phyloP scores from a whole-genome alignment of 2,113 vertebrate species.

The Aphyosemion australe region DNA sequence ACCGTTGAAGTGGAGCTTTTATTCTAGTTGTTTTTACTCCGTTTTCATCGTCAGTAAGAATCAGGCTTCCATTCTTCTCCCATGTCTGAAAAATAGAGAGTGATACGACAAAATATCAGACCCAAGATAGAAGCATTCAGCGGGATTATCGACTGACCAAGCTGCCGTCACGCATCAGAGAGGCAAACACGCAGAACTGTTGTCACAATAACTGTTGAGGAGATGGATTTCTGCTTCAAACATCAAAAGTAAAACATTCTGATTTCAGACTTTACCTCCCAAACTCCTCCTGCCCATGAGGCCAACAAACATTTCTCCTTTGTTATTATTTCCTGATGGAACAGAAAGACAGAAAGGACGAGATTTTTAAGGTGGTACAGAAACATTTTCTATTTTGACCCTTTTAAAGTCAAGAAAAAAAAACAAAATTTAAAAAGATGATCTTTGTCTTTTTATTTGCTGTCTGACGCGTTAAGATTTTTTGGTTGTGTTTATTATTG shows the following conservation, averaged over 20 bases:
- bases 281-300: constrained; percentile 74
- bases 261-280: constrained; percentile 59
- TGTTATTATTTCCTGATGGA: constrained; percentile 63
- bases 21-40: neutral
- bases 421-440: too few species aligned
- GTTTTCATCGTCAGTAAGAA: constrained; percentile 39
- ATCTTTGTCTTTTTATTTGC: too few species aligned
- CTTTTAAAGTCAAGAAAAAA: too few species aligned
- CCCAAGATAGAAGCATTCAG: neutral
- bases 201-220: neutral
- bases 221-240: neutral
- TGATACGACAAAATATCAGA: neutral
- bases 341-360: neutral
- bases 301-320: constrained; percentile 72
- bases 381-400: neutral
- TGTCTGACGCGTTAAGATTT: too few species aligned
- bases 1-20: neutral
- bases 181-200: too few species aligned
- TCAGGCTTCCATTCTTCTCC: constrained; percentile 57
- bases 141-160: too few species aligned
- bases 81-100: constrained; percentile 33
- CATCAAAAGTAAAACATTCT: neutral
- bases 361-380: neutral
- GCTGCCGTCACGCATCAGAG: too few species aligned
- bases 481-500: too few species aligned